phyloP scores from a whole-genome alignment of 2,797 vertebrate species.

The Enteromius afrohamiltoni region DNA sequence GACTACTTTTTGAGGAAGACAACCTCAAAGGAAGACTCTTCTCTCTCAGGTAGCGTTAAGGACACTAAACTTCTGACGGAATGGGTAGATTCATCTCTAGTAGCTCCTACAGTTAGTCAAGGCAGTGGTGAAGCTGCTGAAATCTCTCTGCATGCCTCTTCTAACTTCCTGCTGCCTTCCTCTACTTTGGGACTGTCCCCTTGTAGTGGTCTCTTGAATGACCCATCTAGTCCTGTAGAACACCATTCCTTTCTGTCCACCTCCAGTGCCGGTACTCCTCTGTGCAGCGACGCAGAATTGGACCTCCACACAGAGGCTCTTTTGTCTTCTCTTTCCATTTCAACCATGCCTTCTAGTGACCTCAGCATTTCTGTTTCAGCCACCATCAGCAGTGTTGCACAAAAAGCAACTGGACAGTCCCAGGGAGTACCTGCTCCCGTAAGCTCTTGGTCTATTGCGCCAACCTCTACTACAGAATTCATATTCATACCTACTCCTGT shows the following conservation, averaged over 20 bases:
- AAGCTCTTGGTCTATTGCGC: constrained; percentile 67
- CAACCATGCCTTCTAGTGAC: constrained; percentile 72
- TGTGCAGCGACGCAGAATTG: constrained; percentile 65
- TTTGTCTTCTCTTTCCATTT: constrained; percentile 65
- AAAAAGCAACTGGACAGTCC: constrained; percentile 69
- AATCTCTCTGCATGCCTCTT: constrained; percentile 68
- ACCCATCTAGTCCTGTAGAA: constrained; percentile 64
- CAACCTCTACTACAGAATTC: neutral
- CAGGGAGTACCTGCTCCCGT: constrained; percentile 71
- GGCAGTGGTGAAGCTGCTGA: constrained; percentile 57
- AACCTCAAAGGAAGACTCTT: constrained; percentile 74
- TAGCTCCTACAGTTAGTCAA: constrained; percentile 57
- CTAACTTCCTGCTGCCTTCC: constrained; percentile 60
- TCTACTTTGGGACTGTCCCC: constrained; percentile 62
- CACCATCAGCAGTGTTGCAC: constrained; percentile 67
- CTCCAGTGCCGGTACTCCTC: constrained; percentile 51
- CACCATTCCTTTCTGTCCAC: constrained; percentile 65
- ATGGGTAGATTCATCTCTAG: constrained; percentile 65
- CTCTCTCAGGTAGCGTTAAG: constrained; percentile 73
- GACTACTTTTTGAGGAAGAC: constrained; percentile 76
- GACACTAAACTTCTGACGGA: constrained; percentile 64
- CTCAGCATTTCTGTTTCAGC: constrained; percentile 78
- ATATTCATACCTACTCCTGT: constrained; percentile 10
- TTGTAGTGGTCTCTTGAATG: constrained; percentile 52
- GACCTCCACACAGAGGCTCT: constrained; percentile 59